Conservation (phyloP, 1,140 invertebrate species). For the Eurosta solidaginis region DNA sequence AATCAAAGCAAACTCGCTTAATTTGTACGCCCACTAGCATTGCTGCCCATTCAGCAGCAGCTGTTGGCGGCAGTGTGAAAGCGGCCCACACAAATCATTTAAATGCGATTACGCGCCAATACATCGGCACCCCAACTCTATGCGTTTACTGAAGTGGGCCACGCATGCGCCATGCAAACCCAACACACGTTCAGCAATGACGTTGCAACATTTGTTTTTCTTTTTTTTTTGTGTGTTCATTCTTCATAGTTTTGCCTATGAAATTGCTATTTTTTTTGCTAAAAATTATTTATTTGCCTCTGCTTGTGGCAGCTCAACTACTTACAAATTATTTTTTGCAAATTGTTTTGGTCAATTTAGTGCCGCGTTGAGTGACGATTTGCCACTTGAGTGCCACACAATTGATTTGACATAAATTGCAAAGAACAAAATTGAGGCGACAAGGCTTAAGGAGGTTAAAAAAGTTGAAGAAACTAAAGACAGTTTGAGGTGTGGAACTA, state of each 20-base stretch:
- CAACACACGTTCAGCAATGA: background rate
- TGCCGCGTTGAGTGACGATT: background rate
- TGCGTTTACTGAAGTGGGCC: background rate
- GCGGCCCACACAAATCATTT: background rate
- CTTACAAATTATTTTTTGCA: background rate
- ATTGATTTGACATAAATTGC: background rate
- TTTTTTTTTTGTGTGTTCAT: background rate
- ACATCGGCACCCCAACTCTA: background rate
- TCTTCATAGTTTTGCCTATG: background rate
- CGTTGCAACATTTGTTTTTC: background rate
- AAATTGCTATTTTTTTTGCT: background rate
- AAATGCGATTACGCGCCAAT: background rate
- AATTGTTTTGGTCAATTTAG: background rate
- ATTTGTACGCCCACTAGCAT: constrained; percentile 8
- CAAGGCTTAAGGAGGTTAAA: background rate
- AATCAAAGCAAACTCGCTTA: constrained; percentile 18
- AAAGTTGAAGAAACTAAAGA: background rate
- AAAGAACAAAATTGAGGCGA: background rate
- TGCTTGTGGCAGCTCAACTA: background rate
- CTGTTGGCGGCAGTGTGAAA: background rate
- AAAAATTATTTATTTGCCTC: background rate
- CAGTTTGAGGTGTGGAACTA: background rate
- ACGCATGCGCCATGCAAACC: background rate
- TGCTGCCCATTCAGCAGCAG: background rate
- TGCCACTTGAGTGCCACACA: background rate